A percentile compares a stretch with the other conserved stretches of the same genome.
phyloP scores from a whole-genome alignment of 2,113 vertebrate species.

The Pagrus major region DNA sequence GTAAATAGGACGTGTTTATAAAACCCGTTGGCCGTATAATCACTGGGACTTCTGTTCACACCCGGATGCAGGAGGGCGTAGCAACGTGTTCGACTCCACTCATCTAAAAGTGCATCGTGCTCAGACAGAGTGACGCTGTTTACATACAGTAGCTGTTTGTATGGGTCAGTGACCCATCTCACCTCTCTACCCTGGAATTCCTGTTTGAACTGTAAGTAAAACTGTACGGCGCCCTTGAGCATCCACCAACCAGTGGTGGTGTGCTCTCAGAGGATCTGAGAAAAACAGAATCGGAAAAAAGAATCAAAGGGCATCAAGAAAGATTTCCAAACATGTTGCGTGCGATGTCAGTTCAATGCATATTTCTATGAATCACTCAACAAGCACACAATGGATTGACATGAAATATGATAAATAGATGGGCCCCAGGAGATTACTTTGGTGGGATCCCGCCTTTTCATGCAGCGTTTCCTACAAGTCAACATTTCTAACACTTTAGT shows the following conservation, averaged over 20 bases:
- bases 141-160: constrained; percentile 65
- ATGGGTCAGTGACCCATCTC: constrained; percentile 35
- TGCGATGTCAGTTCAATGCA: no score
- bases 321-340: not conserved
- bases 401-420: no score
- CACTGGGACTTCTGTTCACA: constrained; percentile 63
- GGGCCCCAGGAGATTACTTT: no score
- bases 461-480: no score
- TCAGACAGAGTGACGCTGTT: constrained; percentile 60
- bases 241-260: not conserved
- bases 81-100: constrained; percentile 28
- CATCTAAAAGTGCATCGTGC: constrained; percentile 27
- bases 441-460: no score
- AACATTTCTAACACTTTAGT: no score
- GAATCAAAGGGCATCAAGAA: constrained; percentile 5
- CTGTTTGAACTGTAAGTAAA: constrained; percentile 18
- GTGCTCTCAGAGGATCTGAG: not conserved
- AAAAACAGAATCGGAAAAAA: not conserved
- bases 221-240: not conserved
- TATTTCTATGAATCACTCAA: no score
- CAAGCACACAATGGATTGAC: no score
- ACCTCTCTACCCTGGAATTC: constrained; percentile 50
- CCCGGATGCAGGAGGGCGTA: constrained; percentile 24
- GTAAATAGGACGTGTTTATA: constrained; percentile 71
- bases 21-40: constrained; percentile 54